Base-by-base conservation (phyloP, 2,797 vertebrate species). In the Halcyon smyrnensis region DNA sequence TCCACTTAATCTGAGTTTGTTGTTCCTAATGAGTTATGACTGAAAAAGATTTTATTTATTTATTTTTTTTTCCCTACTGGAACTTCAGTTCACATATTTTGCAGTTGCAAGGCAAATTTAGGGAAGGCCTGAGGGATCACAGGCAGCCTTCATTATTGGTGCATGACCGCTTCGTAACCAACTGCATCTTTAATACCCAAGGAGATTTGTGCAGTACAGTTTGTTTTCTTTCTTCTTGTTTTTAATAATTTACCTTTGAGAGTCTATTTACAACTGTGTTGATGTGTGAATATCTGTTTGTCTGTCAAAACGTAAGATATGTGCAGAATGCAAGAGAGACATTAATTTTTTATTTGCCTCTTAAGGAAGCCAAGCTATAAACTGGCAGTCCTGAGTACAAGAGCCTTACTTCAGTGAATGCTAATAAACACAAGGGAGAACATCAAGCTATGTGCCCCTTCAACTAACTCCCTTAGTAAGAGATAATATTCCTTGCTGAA, bases 171-270 rank as follows among this genome's bases (percentile, higher is more conserved):
- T 96, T 96, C 97, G 94, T 95, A 98, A 95, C 97, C 93, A 95
- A 80, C 87, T 97, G 91, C 95, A 98, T 97, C 78, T 95, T 89
- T 97, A 96, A 97, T 97, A 97, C 94, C 96, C 85, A 75, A 91
- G 89, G 97, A 97, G 90, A 96, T 94, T 94, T 97, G 85, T 95
- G 95, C 90, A 75, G 95, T 97, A 41, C 84, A 91, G 77, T 91
- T 96, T 94, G 90, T 91, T 95, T 95, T 62, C 86, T 94, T 95
- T 69, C 86, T 97, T 95, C 95, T 96, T 73, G 24, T 85, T 97
- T 97, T 98, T 91, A 98, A 98, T 98, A 98, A 98, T 98, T 98
- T 97, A 98, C 92, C 91, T 97, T 94, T 57, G 84, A 96, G 95
- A 95, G 95, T 93, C 90, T 98, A 86, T 97, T 97, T 96, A 93